Percentiles rank a stretch among this genome's conserved stretches.
Evolutionary conservation across 2,797 vertebrate genomes (phyloP).

Genomic region (Leptodactylus fallax): DNA sequence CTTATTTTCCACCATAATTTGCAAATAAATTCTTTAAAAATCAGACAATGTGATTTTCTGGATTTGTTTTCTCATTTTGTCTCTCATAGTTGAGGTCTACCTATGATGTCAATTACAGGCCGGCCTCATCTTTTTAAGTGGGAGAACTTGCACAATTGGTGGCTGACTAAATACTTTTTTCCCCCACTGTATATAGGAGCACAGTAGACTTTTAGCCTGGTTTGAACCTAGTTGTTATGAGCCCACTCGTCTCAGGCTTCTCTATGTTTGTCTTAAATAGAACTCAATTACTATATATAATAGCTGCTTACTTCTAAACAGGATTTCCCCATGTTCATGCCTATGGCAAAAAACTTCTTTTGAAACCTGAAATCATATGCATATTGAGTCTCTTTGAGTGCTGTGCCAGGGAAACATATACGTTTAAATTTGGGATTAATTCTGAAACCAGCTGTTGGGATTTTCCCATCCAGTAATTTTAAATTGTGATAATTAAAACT

Average conservation of each 20-base stretch:
- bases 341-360: conserved; percentile 55
- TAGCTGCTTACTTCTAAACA: conserved; percentile 59
- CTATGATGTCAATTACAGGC: too few species aligned
- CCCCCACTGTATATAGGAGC: background rate
- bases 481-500: conserved; percentile 59
- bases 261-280: conserved; percentile 9
- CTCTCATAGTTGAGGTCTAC: too few species aligned
- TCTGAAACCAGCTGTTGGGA: conserved; percentile 60
- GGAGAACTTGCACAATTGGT: too few species aligned
- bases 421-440: conserved; percentile 49
- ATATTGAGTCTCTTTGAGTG: conserved; percentile 52
- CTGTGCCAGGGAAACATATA: conserved; percentile 55
- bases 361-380: conserved; percentile 39
- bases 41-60: too few species aligned
- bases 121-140: too few species aligned
- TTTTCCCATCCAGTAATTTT: conserved; percentile 55
- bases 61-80: too few species aligned
- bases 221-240: conserved; percentile 30
- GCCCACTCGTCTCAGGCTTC: background rate
- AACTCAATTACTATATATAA: conserved; percentile 41
- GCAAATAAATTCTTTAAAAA: too few species aligned
- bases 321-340: conserved; percentile 60
- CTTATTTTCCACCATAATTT: too few species aligned
- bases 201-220: conserved; percentile 38
- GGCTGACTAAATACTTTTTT: too few species aligned